Base-by-base conservation (phyloP, 64 coral and sea anemone species). In the Dendronephthya gigantea region DNA sequence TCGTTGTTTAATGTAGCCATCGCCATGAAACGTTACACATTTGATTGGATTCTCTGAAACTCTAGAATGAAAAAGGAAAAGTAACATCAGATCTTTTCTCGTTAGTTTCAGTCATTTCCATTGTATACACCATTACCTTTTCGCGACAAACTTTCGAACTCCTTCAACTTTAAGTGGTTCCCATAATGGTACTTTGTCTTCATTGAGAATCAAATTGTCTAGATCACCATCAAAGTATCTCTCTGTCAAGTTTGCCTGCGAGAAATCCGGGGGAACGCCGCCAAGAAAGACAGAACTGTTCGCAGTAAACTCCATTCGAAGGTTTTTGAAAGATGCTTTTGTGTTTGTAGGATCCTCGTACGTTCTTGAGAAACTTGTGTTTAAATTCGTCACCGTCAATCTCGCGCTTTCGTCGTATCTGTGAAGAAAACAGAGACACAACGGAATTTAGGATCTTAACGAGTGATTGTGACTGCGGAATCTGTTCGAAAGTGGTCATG, bases 201-300 rank as follows among this genome's bases (percentile, higher is more conserved):
- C 92, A 62, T 98, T 93, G 0, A 98, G 39, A 0, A 93, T 68
- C 33, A 98, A 86, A 45, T 98, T 98, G 49, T 98, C 95, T 10
- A 98, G 89, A 48, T 90, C 93, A 47, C 95, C 95, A 48, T 89
- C 87, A 62, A 93, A 93, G 56, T 83, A 92, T 19, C 95, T 89
- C 34, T 92, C 89, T 16, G 86, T 93, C 11, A 90, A 51, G 39
- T 98, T 93, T 34, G 47, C 51, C 95, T 98, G 0, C 12, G 22
- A 4, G 68, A 74, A 72, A 68, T 8, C 27, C 37, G 82, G 31
- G 33, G 94, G 94, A 38, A 96, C 88, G 30, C 94, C 91, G 48
- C 83, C 94, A 22, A 96, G 55, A 34, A 86, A 89, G 62, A 96
- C n/a, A 3, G 87, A 68, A 39, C 90, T 93, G 30, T 36, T 48